phyloP scores from a whole-genome alignment of 2,797 vertebrate species.

The Rhodeus uyekii region DNA sequence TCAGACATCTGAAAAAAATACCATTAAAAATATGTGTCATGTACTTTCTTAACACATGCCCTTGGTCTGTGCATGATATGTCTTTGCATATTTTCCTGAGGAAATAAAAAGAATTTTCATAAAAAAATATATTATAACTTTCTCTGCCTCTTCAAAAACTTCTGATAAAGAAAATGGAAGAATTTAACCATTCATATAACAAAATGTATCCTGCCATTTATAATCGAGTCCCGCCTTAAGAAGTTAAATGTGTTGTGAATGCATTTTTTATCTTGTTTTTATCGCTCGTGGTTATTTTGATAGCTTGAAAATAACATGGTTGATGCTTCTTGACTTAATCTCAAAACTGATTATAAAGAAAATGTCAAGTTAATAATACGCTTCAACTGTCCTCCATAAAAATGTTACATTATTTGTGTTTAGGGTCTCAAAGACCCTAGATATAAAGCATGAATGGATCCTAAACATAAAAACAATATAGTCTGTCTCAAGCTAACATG shows the following conservation, averaged over 20 bases:
- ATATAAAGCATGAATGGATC: constrained; percentile 12
- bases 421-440: background rate
- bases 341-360: background rate
- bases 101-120: background rate
- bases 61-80: background rate
- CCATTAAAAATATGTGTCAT: too few species aligned
- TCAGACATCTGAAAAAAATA: constrained; percentile 65
- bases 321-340: background rate
- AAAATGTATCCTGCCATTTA: background rate
- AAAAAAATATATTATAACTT: background rate
- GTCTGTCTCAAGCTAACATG: background rate
- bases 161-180: background rate
- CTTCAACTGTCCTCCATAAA: constrained; percentile 2
- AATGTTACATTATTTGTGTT: background rate
- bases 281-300: background rate
- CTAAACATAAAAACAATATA: background rate
- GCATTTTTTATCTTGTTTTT: background rate
- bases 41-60: background rate
- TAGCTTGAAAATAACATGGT: background rate
- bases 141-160: background rate
- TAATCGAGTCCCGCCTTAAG: background rate
- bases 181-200: background rate
- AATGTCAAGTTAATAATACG: constrained; percentile 18
- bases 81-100: background rate
- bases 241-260: background rate